A percentile compares a stretch with the other conserved stretches of the same genome.
Evolutionary conservation across 2,797 vertebrate species (phyloP).

Genomic region (Periophthalmus magnuspinnatus): DNA sequence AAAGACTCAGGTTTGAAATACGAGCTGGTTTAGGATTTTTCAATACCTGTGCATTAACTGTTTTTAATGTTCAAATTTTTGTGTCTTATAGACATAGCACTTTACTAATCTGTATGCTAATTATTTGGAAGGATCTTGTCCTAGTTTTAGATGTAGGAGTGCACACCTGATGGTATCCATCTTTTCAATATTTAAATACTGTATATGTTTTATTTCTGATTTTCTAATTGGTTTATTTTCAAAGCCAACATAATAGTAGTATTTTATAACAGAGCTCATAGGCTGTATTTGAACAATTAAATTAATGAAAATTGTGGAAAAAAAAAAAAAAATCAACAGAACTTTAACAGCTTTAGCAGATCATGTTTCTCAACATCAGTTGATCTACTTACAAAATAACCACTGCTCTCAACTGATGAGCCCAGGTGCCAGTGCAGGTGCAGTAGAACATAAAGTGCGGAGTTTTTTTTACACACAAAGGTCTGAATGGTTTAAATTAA

Average conservation of each 20-base stretch:
- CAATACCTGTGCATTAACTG: neutral
- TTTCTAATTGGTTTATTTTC: neutral
- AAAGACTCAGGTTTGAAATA: neutral
- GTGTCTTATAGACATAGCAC: neutral
- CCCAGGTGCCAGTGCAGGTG: constrained; percentile 31
- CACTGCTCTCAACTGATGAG: constrained; percentile 31
- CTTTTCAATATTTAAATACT: neutral
- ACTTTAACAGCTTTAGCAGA: neutral
- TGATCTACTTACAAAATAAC: constrained; percentile 14
- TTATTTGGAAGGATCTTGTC: neutral
- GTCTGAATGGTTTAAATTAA: constrained; percentile 29
- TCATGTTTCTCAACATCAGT: neutral
- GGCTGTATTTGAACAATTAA: neutral
- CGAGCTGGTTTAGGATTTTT: neutral
- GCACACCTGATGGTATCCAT: no score
- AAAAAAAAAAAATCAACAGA: neutral
- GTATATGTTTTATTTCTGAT: neutral
- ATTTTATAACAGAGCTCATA: neutral
- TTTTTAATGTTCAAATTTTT: neutral
- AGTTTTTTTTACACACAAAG: constrained; percentile 19
- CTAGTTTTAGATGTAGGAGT: neutral
- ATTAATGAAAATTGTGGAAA: neutral
- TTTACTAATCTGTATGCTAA: neutral
- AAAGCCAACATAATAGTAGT: neutral
- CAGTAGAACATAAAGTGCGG: constrained; percentile 17